phyloP scores from a whole-genome alignment of 2,113 vertebrate genomes.

The Cariama cristata region DNA sequence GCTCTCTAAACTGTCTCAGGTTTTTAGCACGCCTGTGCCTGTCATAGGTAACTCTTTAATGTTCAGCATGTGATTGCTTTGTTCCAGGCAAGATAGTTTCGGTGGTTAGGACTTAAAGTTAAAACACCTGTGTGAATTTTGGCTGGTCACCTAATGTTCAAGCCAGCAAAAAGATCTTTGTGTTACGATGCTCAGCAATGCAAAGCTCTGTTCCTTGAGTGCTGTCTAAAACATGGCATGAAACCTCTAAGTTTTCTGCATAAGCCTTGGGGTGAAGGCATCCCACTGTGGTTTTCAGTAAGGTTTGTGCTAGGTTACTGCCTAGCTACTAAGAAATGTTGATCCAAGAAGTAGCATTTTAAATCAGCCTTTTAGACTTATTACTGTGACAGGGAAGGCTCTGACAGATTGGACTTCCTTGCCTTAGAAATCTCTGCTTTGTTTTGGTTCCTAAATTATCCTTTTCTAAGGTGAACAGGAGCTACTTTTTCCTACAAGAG shows the following conservation, averaged over 20 bases:
- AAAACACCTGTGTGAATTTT: neutral
- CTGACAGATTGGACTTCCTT: rapidly evolving
- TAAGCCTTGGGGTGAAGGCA: neutral
- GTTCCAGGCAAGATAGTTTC: neutral
- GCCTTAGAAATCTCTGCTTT: neutral
- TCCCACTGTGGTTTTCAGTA: neutral
- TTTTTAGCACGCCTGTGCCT: neutral
- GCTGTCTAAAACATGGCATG: neutral
- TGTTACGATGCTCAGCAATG: neutral
- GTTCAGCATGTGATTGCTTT: neutral
- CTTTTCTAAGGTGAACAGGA: neutral
- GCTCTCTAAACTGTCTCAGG: neutral
- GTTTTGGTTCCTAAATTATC: neutral
- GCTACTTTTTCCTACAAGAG: neutral
- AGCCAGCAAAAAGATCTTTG: neutral
- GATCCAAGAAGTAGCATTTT: neutral
- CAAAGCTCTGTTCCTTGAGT: neutral
- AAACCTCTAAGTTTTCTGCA: neutral
- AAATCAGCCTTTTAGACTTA: neutral
- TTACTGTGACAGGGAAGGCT: neutral
- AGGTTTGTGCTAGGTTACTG: neutral
- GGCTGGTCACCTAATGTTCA: neutral
- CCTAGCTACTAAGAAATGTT: neutral
- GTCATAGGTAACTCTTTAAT: neutral
- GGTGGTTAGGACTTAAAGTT: neutral